Percentiles rank a stretch among this genome's conserved stretches.
Conservation (phyloP, 1,140 invertebrate genomes). For the Leptinotarsa lineolata region DNA sequence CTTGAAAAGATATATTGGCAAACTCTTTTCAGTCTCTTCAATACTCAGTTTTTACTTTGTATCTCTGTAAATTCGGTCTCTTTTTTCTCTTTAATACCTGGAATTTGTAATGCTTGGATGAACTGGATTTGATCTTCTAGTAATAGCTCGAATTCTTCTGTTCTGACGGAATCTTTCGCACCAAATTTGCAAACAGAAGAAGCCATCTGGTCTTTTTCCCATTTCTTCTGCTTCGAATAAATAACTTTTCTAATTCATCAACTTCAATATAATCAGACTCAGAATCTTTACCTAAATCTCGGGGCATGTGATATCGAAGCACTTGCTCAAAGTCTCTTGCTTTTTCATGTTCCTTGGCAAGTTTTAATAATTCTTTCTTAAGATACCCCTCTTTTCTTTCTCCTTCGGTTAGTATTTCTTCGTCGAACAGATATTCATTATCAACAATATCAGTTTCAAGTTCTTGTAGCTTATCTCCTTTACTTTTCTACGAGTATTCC, state of each 20-base stretch:
- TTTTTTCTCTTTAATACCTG: constrained; percentile 63
- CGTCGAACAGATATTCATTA: constrained; percentile 94
- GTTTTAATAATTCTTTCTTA: constrained; percentile 86
- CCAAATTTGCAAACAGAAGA: constrained; percentile 92
- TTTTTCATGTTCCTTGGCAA: constrained; percentile 95
- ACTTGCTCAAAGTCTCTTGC: constrained; percentile 90
- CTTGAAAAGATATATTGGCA: constrained; percentile 95
- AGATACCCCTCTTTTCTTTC: constrained; percentile 86
- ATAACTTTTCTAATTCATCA: constrained; percentile 82
- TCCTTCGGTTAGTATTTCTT: constrained; percentile 80
- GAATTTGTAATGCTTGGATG: constrained; percentile 88
- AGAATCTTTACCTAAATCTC: constrained; percentile 72
- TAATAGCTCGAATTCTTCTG: constrained; percentile 90
- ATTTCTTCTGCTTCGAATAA: constrained; percentile 94
- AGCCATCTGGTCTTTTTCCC: constrained; percentile 97
- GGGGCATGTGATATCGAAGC: constrained; percentile 92
- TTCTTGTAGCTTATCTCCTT: constrained; percentile 95
- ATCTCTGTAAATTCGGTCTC: constrained; percentile 67
- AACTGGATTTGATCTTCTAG: constrained; percentile 98
- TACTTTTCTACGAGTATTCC: constrained; percentile 93
- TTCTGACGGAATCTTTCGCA: constrained; percentile 76
- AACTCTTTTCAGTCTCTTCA: constrained; percentile 88
- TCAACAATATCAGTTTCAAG: constrained; percentile 94
- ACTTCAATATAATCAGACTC: constrained; percentile 82
- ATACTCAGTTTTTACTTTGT: constrained; percentile 82